Evolutionary conservation across 2,888 invertebrate species (phyloP), one percentile per base, ranked within the genome.

Genomic region (Parnassius smintheus): DNA sequence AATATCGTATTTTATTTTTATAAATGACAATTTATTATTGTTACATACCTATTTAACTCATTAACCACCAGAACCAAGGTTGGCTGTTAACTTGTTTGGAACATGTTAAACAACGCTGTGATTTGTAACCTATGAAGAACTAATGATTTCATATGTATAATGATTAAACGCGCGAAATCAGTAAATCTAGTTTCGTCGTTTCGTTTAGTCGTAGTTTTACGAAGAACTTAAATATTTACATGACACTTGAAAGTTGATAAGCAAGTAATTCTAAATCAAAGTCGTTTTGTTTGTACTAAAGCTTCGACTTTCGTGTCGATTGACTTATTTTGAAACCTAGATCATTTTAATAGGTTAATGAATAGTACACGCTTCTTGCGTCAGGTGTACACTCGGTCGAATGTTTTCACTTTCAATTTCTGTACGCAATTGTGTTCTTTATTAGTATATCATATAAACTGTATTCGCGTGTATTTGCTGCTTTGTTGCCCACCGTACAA

Each of bases 291-390:
- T 58, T 48, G 68, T 65, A 60, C 59, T 68, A 70, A 71, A 70
- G 45, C 70, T 70, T 69, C 68, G 55, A 71, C 69, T 70, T 73
- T 72, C 72, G 73, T 68, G 64, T 59, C 63, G 71, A 72, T 74
- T 69, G 73, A 73, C 71, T 74, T 72, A 73, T 71, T 72, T 68
- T 66, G 69, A 70, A 70, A 70, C 71, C 69, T 71, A 70, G 67
- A 62, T 62, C 54, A 54, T 62, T 65, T 66, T 65, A 68, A 66
- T 61, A 64, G 61, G 57, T 61, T 66, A 67, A 70, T 66, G 66
- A 65, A 68, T 58, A 51, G 62, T 44, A 50, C 56, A 58, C 58
- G 44, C 56, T 51, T 54, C 65, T 66, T 65, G 65, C 65, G 64
- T 61, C 61, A 64, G 57, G 12, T 48, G 55, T 58, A 58, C 62